Percentiles rank a stretch among this genome's conserved stretches.
Conservation (phyloP, 2,888 invertebrate species). For the Saturnia japonica region DNA sequence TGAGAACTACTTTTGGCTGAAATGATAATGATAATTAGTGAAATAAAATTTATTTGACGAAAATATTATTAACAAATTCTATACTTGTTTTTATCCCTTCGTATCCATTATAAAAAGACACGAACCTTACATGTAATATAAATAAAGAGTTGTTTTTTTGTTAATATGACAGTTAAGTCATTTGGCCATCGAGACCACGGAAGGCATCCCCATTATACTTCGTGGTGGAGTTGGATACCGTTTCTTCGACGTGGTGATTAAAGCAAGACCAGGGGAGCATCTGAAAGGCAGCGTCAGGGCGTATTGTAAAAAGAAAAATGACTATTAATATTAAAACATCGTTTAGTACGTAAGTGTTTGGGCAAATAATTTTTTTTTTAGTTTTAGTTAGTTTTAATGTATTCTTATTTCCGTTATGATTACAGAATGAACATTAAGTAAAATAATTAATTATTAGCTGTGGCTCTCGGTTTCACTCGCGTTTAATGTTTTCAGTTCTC, state of each 20-base stretch:
- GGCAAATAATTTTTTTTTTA: background rate
- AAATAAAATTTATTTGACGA: no score
- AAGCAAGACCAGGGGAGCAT: constrained; percentile 42
- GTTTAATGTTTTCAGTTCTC: no score
- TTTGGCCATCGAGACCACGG: constrained; percentile 55
- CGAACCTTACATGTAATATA: background rate
- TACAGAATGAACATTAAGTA: no score
- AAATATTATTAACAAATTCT: no score
- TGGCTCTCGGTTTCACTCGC: no score
- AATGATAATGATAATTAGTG: no score
- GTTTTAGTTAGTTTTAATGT: background rate
- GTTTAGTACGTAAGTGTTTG: background rate
- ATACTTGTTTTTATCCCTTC: no score
- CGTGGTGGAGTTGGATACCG: constrained; percentile 63
- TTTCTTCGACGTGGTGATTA: constrained; percentile 51
- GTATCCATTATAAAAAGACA: no score
- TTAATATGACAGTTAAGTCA: constrained; percentile 56
- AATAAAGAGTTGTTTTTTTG: background rate
- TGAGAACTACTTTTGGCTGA: no score
- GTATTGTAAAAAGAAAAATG: constrained; percentile 42
- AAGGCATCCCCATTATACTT: constrained; percentile 56
- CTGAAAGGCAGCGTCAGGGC: constrained; percentile 52
- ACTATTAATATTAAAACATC: constrained; percentile 12
- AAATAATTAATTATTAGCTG: no score
- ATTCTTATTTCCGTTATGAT: background rate